Percentiles rank a stretch among this genome's conserved stretches.
Evolutionary conservation across 1,140 invertebrate genomes (phyloP).

Genomic region (Episyrphus balteatus): DNA sequence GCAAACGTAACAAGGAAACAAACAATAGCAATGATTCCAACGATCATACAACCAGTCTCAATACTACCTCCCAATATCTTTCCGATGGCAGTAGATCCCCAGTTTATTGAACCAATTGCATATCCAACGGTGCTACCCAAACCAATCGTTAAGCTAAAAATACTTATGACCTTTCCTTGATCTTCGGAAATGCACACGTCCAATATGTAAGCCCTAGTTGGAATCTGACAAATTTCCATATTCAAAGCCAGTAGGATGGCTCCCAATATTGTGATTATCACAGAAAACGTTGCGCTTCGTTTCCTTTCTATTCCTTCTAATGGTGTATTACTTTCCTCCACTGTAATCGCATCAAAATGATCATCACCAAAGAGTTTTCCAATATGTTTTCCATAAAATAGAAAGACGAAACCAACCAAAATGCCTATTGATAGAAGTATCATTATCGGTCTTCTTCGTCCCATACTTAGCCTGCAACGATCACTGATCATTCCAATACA

Average conservation of each 20-base stretch:
- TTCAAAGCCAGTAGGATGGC: not conserved
- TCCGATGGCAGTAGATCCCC: conserved; percentile 53
- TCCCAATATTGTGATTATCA: not conserved
- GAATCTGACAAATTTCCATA: conserved; percentile 47
- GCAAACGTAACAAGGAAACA: conserved; percentile 50
- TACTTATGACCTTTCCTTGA: conserved; percentile 59
- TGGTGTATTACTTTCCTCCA: not conserved
- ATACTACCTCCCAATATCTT: conserved; percentile 55
- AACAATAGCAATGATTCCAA: conserved; percentile 51
- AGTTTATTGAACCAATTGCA: conserved; percentile 60
- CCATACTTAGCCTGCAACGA: conserved; percentile 49
- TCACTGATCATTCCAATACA: conserved; percentile 64
- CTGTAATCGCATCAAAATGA: not conserved
- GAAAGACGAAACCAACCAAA: conserved; percentile 48
- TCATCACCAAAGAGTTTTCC: conserved; percentile 51
- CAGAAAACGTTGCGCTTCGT: too few species aligned
- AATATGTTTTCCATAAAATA: conserved; percentile 58
- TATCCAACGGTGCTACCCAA: conserved; percentile 66
- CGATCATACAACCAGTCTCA: conserved; percentile 54
- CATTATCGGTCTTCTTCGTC: conserved; percentile 62
- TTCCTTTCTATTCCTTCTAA: too few species aligned
- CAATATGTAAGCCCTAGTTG: conserved; percentile 59
- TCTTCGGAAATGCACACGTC: conserved; percentile 61
- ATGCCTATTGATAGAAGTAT: conserved; percentile 57
- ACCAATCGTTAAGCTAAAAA: conserved; percentile 70